Conservation (phyloP, 2,888 invertebrate species). For the Rhorus exstirpatorius region DNA sequence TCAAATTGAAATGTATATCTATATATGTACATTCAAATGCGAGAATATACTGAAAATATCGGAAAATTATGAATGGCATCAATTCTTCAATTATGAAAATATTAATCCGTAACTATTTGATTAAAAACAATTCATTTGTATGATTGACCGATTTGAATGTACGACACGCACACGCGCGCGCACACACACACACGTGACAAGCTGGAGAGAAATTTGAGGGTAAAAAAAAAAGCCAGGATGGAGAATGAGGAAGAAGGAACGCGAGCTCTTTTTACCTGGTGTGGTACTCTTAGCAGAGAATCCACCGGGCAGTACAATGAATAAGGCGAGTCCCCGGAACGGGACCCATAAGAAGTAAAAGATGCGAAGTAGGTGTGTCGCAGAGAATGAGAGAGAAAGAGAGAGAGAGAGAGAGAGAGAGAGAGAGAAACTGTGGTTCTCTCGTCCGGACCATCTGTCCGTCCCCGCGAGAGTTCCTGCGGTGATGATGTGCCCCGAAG, state of each 20-base stretch:
- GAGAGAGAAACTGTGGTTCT: slow-evolving; percentile 29
- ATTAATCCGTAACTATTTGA: too few species aligned
- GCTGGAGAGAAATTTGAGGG: neutral
- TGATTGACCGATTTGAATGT: too few species aligned
- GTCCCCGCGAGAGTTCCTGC: slow-evolving; percentile 19
- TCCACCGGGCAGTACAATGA: slow-evolving; percentile 50
- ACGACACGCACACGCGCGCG: too few species aligned
- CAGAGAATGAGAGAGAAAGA: slow-evolving; percentile 43
- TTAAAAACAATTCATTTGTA: too few species aligned
- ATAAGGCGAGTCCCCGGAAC: slow-evolving; percentile 67
- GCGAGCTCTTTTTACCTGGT: slow-evolving; percentile 33
- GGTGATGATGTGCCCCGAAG: slow-evolving; percentile 19
- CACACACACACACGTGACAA: too few species aligned
- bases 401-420: slow-evolving; percentile 60
- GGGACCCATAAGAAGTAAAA: slow-evolving; percentile 64
- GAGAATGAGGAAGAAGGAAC: slow-evolving; percentile 2
- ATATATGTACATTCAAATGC: too few species aligned
- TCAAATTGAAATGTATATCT: too few species aligned
- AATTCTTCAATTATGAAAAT: too few species aligned
- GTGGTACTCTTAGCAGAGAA: slow-evolving; percentile 5
- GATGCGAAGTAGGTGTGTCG: slow-evolving; percentile 46
- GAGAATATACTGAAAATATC: too few species aligned
- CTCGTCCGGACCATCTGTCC: slow-evolving; percentile 57
- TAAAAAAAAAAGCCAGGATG: slow-evolving; percentile 3
- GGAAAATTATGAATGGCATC: too few species aligned